Evolutionary conservation across 2,888 invertebrate genomes (phyloP).

Genomic region (Barypeithes pellucidus): DNA sequence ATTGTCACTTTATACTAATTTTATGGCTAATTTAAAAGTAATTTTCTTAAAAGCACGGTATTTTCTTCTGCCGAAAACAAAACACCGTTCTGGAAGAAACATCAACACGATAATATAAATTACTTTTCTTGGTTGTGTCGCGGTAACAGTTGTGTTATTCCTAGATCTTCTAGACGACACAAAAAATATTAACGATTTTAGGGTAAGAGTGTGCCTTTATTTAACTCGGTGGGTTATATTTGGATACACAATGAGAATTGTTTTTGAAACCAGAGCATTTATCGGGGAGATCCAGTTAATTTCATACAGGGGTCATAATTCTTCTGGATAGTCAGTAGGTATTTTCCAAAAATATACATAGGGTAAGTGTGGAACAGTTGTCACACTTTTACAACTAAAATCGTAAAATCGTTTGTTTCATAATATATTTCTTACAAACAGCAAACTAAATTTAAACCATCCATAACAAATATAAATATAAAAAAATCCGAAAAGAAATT

Average conservation of each 20-base stretch:
- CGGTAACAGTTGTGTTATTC: conserved; percentile 63
- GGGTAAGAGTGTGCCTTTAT: conserved; percentile 54
- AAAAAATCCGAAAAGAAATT: too few relatives aligned
- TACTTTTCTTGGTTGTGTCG: conserved; percentile 57
- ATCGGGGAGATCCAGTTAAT: conserved; percentile 13
- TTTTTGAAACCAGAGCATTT: conserved; percentile 11
- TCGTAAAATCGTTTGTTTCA: too few relatives aligned
- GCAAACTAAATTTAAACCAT: too few relatives aligned
- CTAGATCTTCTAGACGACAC: conserved; percentile 63
- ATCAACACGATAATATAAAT: conserved; percentile 60
- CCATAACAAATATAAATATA: too few relatives aligned
- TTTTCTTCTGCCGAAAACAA: conserved; percentile 54
- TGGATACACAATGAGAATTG: conserved; percentile 43
- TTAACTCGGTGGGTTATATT: conserved; percentile 50
- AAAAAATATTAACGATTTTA: conserved; percentile 60
- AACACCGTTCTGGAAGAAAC: conserved; percentile 50
- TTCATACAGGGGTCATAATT: conserved; percentile 10
- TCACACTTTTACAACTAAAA: too few relatives aligned
- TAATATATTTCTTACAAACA: too few relatives aligned
- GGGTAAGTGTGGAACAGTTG: too few relatives aligned
- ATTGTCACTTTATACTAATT: conserved; percentile 35
- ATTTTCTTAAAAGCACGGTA: conserved; percentile 53
- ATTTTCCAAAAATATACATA: neutral
- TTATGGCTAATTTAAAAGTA: conserved; percentile 55
- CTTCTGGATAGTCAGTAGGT: neutral